A percentile compares a stretch with the other conserved stretches of the same genome.
phyloP scores from a whole-genome alignment of 1,140 invertebrate genomes.

The Drosophila nikananu region DNA sequence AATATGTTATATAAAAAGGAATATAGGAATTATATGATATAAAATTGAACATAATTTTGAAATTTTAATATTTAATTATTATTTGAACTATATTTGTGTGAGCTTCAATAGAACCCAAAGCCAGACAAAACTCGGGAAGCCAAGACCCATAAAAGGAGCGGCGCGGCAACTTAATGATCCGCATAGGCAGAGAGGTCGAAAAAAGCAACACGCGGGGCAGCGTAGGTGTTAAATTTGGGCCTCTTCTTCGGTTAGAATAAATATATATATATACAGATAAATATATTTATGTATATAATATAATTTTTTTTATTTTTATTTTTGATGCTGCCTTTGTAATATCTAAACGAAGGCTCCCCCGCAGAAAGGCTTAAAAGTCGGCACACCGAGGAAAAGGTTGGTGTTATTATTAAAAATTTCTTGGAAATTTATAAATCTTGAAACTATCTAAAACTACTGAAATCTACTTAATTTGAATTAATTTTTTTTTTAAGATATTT shows the following conservation, averaged over 20 bases:
- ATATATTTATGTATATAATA: neutral
- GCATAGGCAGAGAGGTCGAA: slow-evolving; percentile 33
- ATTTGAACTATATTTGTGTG: slow-evolving; percentile 1
- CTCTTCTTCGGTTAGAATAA: slow-evolving; percentile 17
- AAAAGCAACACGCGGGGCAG: slow-evolving; percentile 11
- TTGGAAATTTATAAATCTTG: no score
- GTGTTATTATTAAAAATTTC: no score
- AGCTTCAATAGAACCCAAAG: neutral
- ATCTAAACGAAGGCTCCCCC: slow-evolving; percentile 65
- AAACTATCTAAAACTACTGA: no score
- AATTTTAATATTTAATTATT: neutral
- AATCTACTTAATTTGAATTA: no score
- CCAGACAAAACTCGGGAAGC: slow-evolving; percentile 10
- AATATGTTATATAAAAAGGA: no score
- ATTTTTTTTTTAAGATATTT: no score
- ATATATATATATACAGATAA: neutral
- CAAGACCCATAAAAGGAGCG: slow-evolving; percentile 56
- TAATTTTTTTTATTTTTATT: neutral
- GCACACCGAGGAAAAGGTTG: neutral
- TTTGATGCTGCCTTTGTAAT: slow-evolving; percentile 20
- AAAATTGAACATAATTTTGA: no score
- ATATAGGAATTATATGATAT: no score
- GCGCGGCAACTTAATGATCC: slow-evolving; percentile 65
- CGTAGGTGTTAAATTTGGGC: slow-evolving; percentile 54
- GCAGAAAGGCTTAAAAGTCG: slow-evolving; percentile 15